Percentiles rank a stretch among this genome's conserved stretches.
These are phyloP conservation scores for Automeris io DNA, from an alignment of 2,888 invertebrate genomes.

Conservation along the genomic window DNA sequence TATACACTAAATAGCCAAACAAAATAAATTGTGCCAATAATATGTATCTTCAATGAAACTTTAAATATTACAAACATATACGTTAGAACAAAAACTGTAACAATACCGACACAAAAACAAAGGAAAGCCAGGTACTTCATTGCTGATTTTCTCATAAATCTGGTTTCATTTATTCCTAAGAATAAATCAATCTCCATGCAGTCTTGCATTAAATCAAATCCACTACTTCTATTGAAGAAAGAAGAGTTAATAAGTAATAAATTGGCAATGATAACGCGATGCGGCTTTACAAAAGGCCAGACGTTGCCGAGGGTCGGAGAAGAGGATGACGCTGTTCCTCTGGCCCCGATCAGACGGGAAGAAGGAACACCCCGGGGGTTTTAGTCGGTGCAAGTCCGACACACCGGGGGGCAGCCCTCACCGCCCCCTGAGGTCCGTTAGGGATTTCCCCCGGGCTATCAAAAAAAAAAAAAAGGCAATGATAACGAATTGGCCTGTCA, in stretches of 20 bases:
- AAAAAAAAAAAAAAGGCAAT: slow-evolving; percentile 28
- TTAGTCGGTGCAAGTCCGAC: no score
- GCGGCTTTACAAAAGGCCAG: no score
- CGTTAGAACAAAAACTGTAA: slow-evolving; percentile 21
- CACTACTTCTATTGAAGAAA: slow-evolving; percentile 29
- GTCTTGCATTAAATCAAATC: slow-evolving; percentile 27
- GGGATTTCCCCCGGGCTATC: no score
- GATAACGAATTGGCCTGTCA: slow-evolving; percentile 27
- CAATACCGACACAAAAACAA: slow-evolving; percentile 14
- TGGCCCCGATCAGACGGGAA: no score
- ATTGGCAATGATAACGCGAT: slow-evolving; percentile 27
- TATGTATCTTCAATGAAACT: slow-evolving; percentile 23
- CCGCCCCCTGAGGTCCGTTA: no score
- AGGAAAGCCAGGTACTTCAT: slow-evolving; percentile 18
- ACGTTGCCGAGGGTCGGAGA: no score
- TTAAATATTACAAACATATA: slow-evolving; percentile 27
- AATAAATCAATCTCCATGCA: slow-evolving; percentile 41
- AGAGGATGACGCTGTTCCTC: no score
- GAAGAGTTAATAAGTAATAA: slow-evolving; percentile 31
- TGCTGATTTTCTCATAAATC: slow-evolving; percentile 39
- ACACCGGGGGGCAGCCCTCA: no score
- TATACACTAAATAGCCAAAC: slow-evolving; percentile 32
- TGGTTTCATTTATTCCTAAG: slow-evolving; percentile 43
- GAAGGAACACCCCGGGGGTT: no score
- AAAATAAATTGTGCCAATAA: slow-evolving; percentile 28